Base-by-base conservation (phyloP, 2,888 invertebrate genomes). In the Hypselothyrea guttata region DNA sequence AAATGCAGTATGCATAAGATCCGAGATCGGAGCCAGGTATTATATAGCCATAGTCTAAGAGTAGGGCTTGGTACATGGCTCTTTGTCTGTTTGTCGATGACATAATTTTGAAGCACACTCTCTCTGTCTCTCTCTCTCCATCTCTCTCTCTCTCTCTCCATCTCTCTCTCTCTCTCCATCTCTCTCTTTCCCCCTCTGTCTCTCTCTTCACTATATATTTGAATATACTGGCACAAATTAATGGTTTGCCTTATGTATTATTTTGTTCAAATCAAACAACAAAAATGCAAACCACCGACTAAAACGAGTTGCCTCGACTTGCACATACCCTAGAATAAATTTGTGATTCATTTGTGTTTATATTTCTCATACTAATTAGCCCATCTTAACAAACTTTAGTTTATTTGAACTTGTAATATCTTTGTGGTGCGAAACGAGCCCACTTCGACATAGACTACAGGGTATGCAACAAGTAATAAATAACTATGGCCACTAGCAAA, bases 161-260 rank as follows among this genome's bases (percentile, higher is more conserved):
- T n/a, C n/a, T n/a, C n/a, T n/a, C n/a, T n/a, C n/a, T n/a, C n/a
- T n/a, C n/a, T n/a, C n/a, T n/a, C n/a, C n/a, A n/a, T n/a, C n/a
- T n/a, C n/a, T n/a, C n/a, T n/a, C n/a, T n/a, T n/a, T n/a, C n/a
- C n/a, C n/a, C n/a, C n/a, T n/a, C n/a, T n/a, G n/a, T n/a, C n/a
- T n/a, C n/a, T n/a, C n/a, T n/a, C n/a, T n/a, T 37, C 30, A 22
- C 48, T 38, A 42, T 35, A 30, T 46, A 59, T 31, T 56, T 42
- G 42, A 44, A 37, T 57, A 46, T 44, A 58, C 46, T 58, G 45
- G 58, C 46, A 58, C 64, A 76, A 76, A 76, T 71, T 71, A 76
- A 71, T 73, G 72, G 61, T 46, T 60, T 55, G 67, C 58, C 58
- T 63, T 61, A 58, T 69, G 69, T 63, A 69, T 59, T 60, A 44